Base-by-base conservation (phyloP, 2,797 vertebrate species). In the Eulemur albifrons region DNA sequence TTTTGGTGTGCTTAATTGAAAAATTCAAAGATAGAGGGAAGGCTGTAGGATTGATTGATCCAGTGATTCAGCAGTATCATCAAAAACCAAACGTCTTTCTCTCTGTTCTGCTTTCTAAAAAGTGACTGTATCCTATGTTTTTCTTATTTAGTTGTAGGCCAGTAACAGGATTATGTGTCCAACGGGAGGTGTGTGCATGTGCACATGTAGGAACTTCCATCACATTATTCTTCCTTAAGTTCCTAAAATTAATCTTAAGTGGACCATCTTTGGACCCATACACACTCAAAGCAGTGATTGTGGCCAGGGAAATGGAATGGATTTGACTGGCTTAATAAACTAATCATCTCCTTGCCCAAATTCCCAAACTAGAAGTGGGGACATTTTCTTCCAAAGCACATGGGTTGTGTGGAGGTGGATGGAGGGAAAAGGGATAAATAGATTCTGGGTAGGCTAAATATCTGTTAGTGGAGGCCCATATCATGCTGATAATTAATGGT, bases 171-270 rank as follows among this genome's bases (percentile, higher is more conserved):
- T 90, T 90, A 21, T 80, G 40, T 91, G 50, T 84, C 35, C 38
- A 69, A 12, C 70, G 45, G 43, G 59, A 84, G 17, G 50, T 76
- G 7, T 32, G 7, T 43, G 18, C 7, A 0, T 4, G 11, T 61
- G 15, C 38, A 45, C 40, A 20, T 25, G 57, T 59, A 32, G 63
- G 32, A 65, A n/a, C 63, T 65, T 90, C 38, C 88, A 7, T 81
- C n/a, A 63, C 17, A n/a, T 89, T 88, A 8, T 88, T 88, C 43
- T 85, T 93, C 32, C 35, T n/a, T 84, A 57, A 91, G 11, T 80
- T 89, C 32, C 67, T 82, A 82, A 76, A 89, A 75, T 85, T 85
- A 85, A 88, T 65, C 21, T 69, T 72, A 70, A 59, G 59, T 91
- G 18, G 50, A 73, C 57, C 30, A 75, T 35, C 73, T 80, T 69